Percentiles rank a stretch among this genome's conserved stretches.
phyloP scores from a whole-genome alignment of 2,113 vertebrate genomes.

The Ptilonorhynchus violaceus region DNA sequence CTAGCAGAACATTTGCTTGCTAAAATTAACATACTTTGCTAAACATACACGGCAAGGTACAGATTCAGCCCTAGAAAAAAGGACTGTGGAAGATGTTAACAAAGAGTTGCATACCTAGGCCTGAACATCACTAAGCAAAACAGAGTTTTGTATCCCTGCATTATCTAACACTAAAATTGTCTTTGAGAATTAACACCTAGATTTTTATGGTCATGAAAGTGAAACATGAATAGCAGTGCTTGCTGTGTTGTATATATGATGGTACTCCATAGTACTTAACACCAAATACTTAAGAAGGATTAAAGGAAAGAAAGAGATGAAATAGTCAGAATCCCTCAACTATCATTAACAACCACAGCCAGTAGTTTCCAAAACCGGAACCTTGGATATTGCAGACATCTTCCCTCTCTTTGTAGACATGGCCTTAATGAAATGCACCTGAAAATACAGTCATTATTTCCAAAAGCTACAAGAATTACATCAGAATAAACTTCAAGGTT shows the following conservation, averaged over 20 bases:
- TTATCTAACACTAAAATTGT: neutral
- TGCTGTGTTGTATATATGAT: neutral
- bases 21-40: neutral
- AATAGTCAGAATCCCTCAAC: neutral
- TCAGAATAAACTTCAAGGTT: neutral
- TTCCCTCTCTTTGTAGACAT: neutral
- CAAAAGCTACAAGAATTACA: neutral
- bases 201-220: neutral
- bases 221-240: neutral
- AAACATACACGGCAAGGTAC: neutral
- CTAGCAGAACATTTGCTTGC: neutral
- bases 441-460: neutral
- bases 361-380: neutral
- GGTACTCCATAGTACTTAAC: neutral
- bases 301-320: neutral
- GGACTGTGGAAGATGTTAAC: neutral
- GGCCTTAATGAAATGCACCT: neutral
- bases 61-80: neutral
- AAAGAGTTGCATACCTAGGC: neutral
- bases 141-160: neutral
- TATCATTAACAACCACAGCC: neutral
- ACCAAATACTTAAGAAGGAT: neutral
- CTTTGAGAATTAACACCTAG: neutral
- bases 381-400: neutral
- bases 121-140: neutral